These are phyloP conservation scores for Brachyrhaphis roseni DNA, from an alignment of 2,797 vertebrate genomes.

Conservation along the genomic window DNA sequence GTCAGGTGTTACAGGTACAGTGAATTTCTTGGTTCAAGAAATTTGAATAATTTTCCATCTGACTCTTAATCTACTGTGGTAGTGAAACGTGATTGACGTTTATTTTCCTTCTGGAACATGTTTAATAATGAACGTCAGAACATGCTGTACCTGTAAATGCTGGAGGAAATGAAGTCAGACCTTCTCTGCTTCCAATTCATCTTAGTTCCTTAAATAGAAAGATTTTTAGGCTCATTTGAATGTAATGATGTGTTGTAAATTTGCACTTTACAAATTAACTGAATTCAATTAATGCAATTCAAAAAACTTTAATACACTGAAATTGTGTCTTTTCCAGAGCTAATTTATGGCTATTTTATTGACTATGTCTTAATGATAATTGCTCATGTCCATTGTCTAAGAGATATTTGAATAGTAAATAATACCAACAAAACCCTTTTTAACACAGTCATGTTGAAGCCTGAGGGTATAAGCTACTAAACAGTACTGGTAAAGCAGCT, in stretches of 20 bases:
- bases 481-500: neutral
- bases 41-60: neutral
- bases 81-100: neutral
- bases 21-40: neutral
- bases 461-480: neutral
- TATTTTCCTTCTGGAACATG: neutral
- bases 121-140: neutral
- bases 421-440: neutral
- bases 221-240: too few relatives aligned
- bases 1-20: neutral
- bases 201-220: neutral
- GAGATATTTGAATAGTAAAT: neutral
- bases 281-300: too few relatives aligned
- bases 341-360: neutral
- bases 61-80: neutral
- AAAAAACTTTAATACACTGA: too few relatives aligned
- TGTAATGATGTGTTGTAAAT: too few relatives aligned
- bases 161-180: neutral
- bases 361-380: neutral
- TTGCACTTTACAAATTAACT: too few relatives aligned
- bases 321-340: neutral
- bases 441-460: neutral
- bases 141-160: neutral
- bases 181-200: neutral
- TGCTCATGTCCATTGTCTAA: neutral